Base-by-base conservation (phyloP, 2,113 vertebrate genomes). In the Brachyhypopomus gauderio region DNA sequence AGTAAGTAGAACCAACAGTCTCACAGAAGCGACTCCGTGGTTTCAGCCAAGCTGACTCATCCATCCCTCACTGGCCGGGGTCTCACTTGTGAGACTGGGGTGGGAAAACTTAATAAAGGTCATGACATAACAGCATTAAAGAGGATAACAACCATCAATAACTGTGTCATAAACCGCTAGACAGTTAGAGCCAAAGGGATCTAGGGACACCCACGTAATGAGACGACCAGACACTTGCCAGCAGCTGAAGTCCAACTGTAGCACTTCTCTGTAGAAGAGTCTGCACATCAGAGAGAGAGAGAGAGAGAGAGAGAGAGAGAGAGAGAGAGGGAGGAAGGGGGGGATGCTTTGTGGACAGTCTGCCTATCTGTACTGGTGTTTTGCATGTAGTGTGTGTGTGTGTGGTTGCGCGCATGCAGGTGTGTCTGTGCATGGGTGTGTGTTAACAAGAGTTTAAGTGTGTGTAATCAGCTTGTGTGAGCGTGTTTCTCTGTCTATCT, bases 161-260 rank as follows among this genome's bases (percentile, higher is more conserved):
- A 52, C 45, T 52, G 45, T 11, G 12, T 52, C 45, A 52, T 52
- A 52, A 52, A 52, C 12, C 9, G 12, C 12, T 8, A 8, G 2
- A 52, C 2, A 52, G 12, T 1, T 3, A 14, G 45, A 52, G 45
- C 11, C 45, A 52, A 12, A 14, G 45, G 12, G 45, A 14, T 7
- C 45, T 11, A 14, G 45, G 9, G 12, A 14, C 9, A 11, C 45
- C 8, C 45, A 11, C 45, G 12, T 52, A 52, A 7, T 52, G 45
- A 52, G n/a, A 72, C 72, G 30, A 60, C 20, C 74, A 56, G 75
- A 71, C 79, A 81, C 78, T 66, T 66, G 69, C 59, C 74, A 67
- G 60, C 58, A 81, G 78, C 64, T 69, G 52, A 74, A 63, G 38
- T 19, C 23, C 36, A 58, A 82, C 45, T 77, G 64, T 72, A 66